A percentile compares a stretch with the other conserved stretches of the same genome.
phyloP scores from a whole-genome alignment of 2,113 vertebrate genomes.

The Casuarius casuarius region DNA sequence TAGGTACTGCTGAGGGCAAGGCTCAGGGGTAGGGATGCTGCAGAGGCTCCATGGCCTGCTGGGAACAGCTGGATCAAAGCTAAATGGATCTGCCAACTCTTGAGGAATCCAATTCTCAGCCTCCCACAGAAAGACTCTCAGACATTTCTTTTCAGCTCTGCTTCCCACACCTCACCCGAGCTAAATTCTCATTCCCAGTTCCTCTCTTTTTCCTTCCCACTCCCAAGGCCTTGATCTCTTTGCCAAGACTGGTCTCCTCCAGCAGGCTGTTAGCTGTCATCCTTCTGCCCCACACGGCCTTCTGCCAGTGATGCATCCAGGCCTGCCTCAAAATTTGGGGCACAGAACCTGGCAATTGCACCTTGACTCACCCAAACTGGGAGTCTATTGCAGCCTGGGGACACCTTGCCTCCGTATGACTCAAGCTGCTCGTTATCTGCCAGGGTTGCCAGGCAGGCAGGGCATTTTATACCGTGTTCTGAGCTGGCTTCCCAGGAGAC shows the following conservation, averaged over 20 bases:
- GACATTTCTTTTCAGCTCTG: background rate
- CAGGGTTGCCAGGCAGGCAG: background rate
- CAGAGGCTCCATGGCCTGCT: background rate
- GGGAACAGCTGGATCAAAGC: background rate
- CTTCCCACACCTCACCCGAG: conserved; percentile 30
- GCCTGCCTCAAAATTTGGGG: conserved; percentile 11
- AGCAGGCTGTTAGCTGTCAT: background rate
- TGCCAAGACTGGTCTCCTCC: background rate
- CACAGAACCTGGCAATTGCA: background rate
- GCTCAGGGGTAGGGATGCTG: background rate
- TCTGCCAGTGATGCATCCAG: background rate
- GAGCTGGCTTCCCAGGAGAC: background rate
- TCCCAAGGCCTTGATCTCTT: conserved; percentile 37
- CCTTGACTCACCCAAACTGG: conserved; percentile 15
- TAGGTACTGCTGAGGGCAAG: background rate
- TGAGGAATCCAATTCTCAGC: background rate
- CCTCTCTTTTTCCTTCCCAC: background rate
- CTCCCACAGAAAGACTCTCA: background rate
- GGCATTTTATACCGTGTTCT: background rate
- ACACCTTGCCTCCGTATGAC: conserved; percentile 26
- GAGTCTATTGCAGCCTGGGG: background rate
- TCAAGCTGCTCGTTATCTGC: conserved; percentile 19
- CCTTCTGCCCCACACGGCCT: background rate
- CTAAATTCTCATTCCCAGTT: background rate
- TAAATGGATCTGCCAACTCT: background rate